Conservation (phyloP, 2,888 invertebrate species). For the Slavum lentiscoides region DNA sequence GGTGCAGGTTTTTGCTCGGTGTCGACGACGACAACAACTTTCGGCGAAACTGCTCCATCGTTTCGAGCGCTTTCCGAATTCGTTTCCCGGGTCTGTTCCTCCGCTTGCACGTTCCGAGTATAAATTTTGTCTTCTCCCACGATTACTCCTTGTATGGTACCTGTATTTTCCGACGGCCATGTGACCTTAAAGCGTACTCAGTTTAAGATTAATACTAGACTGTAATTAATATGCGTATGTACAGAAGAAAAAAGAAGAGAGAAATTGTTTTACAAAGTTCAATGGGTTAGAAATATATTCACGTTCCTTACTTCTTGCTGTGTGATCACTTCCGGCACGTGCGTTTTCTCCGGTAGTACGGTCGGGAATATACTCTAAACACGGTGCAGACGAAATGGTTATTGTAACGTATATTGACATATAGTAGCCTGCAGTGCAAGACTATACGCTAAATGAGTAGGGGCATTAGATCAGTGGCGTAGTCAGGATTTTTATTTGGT, state of each 20-base stretch:
- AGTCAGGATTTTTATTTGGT: too few species aligned
- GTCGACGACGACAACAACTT: not conserved
- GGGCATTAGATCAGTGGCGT: too few species aligned
- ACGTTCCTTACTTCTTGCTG: conserved; percentile 41
- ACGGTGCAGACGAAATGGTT: not conserved
- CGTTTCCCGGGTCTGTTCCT: not conserved
- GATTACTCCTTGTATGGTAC: not conserved
- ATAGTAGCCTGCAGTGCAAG: too few species aligned
- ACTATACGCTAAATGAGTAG: too few species aligned
- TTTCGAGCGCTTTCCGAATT: not conserved
- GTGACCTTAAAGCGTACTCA: conserved; percentile 45
- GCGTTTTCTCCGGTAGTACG: not conserved
- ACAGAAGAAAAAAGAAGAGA: too few species aligned
- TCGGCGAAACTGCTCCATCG: not conserved
- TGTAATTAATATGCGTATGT: too few species aligned
- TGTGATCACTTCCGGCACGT: not conserved
- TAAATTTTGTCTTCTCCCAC: not conserved
- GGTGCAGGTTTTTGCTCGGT: conserved; percentile 9
- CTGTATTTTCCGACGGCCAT: conserved; percentile 1
- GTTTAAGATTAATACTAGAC: conserved; percentile 29
- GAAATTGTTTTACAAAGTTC: not conserved
- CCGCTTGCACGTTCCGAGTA: not conserved
- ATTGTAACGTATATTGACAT: too few species aligned
- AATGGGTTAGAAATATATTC: not conserved
- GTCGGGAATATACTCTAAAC: conserved; percentile 37